Percentiles rank a stretch among this genome's conserved stretches.
Evolutionary conservation across 2,888 invertebrate species (phyloP).

Genomic region (Dryadula phaetusa): DNA sequence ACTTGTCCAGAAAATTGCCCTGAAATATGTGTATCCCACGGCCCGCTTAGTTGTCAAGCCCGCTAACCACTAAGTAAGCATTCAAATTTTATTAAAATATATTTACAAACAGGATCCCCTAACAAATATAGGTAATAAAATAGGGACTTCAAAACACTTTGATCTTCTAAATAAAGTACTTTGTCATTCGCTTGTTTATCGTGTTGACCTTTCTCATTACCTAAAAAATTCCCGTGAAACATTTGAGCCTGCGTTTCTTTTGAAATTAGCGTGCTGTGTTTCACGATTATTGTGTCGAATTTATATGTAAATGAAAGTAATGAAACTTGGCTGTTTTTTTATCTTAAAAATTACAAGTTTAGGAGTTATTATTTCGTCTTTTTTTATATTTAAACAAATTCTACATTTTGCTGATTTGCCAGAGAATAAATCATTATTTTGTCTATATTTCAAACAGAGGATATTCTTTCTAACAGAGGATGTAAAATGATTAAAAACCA

Average conservation of each 20-base stretch:
- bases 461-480: too few species aligned
- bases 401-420: background rate
- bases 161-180: conserved; percentile 17
- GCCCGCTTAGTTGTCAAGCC: background rate
- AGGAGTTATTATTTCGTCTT: background rate
- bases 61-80: background rate
- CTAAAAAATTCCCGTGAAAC: conserved; percentile 13
- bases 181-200: conserved; percentile 18
- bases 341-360: background rate
- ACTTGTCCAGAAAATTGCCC: too few species aligned
- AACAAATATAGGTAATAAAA: background rate
- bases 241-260: conserved; percentile 3
- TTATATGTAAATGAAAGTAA: conserved; percentile 3
- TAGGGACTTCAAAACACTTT: conserved; percentile 12
- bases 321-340: background rate
- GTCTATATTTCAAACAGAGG: too few species aligned
- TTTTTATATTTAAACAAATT: background rate
- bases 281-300: conserved; percentile 9
- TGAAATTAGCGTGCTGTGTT: background rate
- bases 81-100: background rate
- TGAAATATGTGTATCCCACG: too few species aligned
- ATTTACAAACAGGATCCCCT: background rate
- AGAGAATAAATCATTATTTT: too few species aligned
- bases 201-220: conserved; percentile 18
- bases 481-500: background rate